Evolutionary conservation across 2,888 invertebrate species (phyloP), one percentile per base, ranked within the genome.

Genomic region (Patella pellucida): DNA sequence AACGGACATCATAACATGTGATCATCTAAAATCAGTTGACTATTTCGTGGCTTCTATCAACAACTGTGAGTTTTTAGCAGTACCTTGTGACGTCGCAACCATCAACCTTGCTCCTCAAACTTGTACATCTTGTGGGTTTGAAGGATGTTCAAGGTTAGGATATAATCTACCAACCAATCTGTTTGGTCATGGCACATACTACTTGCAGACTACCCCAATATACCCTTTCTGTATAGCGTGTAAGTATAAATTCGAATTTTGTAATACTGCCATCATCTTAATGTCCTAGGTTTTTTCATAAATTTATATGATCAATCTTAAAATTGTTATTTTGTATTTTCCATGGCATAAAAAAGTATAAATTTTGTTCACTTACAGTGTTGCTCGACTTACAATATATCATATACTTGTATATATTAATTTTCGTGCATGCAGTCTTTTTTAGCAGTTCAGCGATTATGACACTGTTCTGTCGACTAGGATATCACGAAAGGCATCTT

Each of bases 11-110:
- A 19, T 62, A 23, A 14, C 62, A 19, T 62, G 62, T 62, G 62
- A 62, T 62, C 62, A 62, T 19, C 62, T 62, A 0, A 19, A 23
- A 11, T 19, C 62, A 23, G 23, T 62, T 12, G 62, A 62, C 23
- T 62, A 62, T 4, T 62, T 62, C 23, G 62, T 62, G 11, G 62
- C 62, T 3, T 62, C 62, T 23, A 62, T 62, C 62, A 62, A 62
- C 62, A 62, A 62, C 62, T 62, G 62, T 62, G 62, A 62, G 23
- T 62, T 62, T 15, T 23, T 62, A 62, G 62, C 62, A 12, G 62
- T 62, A 14, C 62, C 62, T 1, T 62, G 62, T 62, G 62, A 62
- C 23, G 62, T 23, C 12, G 19, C 62, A 9, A 62, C 23, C 23
- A 62, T 62, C 19, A 19, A 12, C 23, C 19, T 23, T 12, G 62